These are phyloP conservation scores for Telmatochromis brichardi DNA, from an alignment of 2,113 vertebrate genomes.

Conservation along the genomic window DNA sequence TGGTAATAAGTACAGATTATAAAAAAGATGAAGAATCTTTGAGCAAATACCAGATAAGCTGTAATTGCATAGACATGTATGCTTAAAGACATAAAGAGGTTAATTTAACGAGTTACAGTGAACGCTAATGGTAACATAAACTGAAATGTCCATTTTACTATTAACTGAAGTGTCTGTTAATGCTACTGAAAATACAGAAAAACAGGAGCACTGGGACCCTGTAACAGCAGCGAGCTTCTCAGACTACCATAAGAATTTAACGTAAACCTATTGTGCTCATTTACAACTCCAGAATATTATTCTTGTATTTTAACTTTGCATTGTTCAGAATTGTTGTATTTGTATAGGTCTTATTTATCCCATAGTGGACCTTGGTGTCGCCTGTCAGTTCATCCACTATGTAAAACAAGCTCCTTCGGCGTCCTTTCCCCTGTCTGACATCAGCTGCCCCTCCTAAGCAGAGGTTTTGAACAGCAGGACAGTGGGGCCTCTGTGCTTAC, in stretches of 20 bases:
- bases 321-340: background rate
- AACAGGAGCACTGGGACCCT: background rate
- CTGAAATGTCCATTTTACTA: background rate
- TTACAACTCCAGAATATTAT: background rate
- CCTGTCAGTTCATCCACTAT: background rate
- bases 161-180: background rate
- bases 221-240: rapidly evolving
- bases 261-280: background rate
- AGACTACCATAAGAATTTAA: background rate
- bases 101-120: background rate
- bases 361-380: background rate
- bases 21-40: background rate
- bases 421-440: background rate
- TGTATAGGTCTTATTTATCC: background rate
- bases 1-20: background rate
- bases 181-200: background rate
- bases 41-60: background rate
- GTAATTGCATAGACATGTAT: background rate
- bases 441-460: background rate
- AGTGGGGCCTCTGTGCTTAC: background rate
- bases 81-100: background rate
- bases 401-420: background rate
- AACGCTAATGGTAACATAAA: background rate
- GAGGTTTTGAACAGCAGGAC: background rate
- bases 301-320: background rate